Evolutionary conservation across 2,113 vertebrate species (phyloP).

Genomic region (Hassar affinis): DNA sequence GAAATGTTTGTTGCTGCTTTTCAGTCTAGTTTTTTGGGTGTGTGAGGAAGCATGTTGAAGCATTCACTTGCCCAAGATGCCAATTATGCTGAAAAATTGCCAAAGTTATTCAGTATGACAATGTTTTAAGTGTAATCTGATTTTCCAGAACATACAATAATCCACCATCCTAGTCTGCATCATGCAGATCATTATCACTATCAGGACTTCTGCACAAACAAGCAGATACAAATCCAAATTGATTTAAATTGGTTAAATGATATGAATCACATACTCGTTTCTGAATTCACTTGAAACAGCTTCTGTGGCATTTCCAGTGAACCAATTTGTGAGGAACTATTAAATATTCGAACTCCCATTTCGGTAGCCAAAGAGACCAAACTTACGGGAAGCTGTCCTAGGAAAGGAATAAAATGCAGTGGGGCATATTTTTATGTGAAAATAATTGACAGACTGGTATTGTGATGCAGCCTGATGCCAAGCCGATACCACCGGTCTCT

Average conservation of each 20-base stretch:
- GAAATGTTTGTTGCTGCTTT: background rate
- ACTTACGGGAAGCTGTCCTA: background rate
- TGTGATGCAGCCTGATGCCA: background rate
- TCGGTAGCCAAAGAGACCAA: background rate
- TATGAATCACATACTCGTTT: background rate
- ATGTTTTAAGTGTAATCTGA: slow-evolving; percentile 3
- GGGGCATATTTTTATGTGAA: background rate
- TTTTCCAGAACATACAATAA: background rate
- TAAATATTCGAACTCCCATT: background rate
- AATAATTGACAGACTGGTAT: background rate
- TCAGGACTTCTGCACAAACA: background rate
- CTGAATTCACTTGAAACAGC: slow-evolving; percentile 1
- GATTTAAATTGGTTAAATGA: background rate
- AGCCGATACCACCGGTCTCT: background rate
- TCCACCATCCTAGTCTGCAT: background rate
- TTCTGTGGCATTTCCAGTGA: background rate
- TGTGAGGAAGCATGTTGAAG: background rate
- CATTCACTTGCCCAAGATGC: background rate
- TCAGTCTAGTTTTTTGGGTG: background rate
- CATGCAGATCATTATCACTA: background rate
- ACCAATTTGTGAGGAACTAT: background rate
- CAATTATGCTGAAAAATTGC: background rate
- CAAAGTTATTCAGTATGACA: slow-evolving; percentile 4
- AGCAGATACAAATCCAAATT: slow-evolving; percentile 1
- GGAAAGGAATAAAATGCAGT: background rate